Evolutionary conservation across 2,888 invertebrate species (phyloP).

Genomic region (Cyclophora punctaria): DNA sequence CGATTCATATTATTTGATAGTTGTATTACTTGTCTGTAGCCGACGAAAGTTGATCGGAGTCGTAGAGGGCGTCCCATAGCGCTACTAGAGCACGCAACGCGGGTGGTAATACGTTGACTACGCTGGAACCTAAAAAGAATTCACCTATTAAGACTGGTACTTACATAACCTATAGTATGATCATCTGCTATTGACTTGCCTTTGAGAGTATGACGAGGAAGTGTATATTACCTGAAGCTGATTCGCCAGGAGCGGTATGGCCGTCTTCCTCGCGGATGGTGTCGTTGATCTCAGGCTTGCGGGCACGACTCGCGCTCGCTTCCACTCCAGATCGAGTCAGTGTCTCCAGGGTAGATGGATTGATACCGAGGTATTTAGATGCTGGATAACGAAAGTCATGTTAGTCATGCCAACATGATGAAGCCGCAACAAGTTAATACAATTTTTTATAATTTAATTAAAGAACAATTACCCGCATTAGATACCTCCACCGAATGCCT

Average conservation of each 20-base stretch:
- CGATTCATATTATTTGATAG: neutral
- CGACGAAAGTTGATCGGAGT: conserved; percentile 49
- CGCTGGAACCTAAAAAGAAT: conserved; percentile 34
- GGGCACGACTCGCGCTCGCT: conserved; percentile 82
- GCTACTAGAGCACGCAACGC: conserved; percentile 90
- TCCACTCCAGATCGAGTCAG: conserved; percentile 86
- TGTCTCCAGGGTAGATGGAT: conserved; percentile 85
- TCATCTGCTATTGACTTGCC: too few relatives aligned
- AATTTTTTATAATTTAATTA: too few relatives aligned
- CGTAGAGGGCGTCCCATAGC: conserved; percentile 91
- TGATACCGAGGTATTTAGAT: conserved; percentile 82
- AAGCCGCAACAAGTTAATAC: too few relatives aligned
- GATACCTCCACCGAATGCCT: conserved; percentile 92
- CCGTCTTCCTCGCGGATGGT: conserved; percentile 73
- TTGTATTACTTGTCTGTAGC: conserved; percentile 52
- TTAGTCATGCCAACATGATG: too few relatives aligned
- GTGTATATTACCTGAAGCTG: too few relatives aligned
- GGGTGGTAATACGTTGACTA: conserved; percentile 87
- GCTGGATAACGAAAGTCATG: too few relatives aligned
- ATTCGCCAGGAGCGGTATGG: conserved; percentile 5
- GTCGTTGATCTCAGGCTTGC: conserved; percentile 47
- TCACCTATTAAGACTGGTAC: too few relatives aligned
- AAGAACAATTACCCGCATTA: conserved; percentile 59
- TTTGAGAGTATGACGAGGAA: too few relatives aligned
- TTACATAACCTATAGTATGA: too few relatives aligned